Conservation (phyloP, 2,888 invertebrate genomes). For the Polydrusus tereticollis region DNA sequence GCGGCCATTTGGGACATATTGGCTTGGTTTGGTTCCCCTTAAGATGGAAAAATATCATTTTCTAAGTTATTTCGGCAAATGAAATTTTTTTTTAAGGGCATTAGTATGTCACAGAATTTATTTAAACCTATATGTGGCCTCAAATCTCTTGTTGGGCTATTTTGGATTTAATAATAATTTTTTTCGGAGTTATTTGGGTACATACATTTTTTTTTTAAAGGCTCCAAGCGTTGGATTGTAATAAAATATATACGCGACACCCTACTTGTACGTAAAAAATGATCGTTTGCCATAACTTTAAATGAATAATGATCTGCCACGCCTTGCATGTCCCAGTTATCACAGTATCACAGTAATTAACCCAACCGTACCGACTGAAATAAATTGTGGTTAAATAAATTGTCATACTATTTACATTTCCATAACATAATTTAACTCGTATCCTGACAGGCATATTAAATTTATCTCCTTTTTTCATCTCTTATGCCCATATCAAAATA, state of each 20-base stretch:
- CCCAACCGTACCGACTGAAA: not conserved
- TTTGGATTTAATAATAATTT: too few species aligned
- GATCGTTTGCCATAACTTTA: not conserved
- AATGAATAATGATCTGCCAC: not conserved
- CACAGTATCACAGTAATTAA: conserved; percentile 8
- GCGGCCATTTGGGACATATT: too few species aligned
- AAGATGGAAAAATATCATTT: too few species aligned
- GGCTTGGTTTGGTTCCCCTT: too few species aligned
- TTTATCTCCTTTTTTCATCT: conserved; percentile 40
- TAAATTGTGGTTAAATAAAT: conserved; percentile 43
- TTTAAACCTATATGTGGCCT: too few species aligned
- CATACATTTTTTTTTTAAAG: too few species aligned
- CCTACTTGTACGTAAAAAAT: not conserved
- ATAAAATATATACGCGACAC: not conserved
- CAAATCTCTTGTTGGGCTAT: too few species aligned
- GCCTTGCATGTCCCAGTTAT: conserved; percentile 6
- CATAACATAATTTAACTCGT: conserved; percentile 43
- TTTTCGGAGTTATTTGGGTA: too few species aligned
- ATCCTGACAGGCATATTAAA: conserved; percentile 44
- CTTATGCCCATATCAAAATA: conserved; percentile 38
- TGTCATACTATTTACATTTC: conserved; percentile 43
- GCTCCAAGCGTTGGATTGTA: too few species aligned
- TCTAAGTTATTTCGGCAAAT: too few species aligned
- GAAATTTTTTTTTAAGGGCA: too few species aligned
- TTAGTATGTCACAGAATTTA: too few species aligned